Conservation (phyloP, 2,113 vertebrate species). For the Plotosus lineatus region DNA sequence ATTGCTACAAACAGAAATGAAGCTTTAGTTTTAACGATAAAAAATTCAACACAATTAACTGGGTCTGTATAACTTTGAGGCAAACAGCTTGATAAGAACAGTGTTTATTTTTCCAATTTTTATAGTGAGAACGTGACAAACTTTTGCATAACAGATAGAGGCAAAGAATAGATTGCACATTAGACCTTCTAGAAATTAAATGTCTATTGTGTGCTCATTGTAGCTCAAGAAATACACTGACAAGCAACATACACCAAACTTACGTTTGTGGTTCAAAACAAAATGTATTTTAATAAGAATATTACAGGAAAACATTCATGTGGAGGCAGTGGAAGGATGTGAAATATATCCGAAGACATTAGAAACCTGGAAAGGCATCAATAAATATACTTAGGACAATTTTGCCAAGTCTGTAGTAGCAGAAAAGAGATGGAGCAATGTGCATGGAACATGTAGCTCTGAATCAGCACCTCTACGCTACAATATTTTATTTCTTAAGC, state of each 20-base stretch:
- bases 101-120: constrained; percentile 40
- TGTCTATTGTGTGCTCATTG: not conserved
- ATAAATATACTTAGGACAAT: constrained; percentile 55
- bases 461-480: not conserved
- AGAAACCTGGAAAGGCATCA: constrained; percentile 43
- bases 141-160: constrained; percentile 9
- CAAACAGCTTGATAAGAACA: constrained; percentile 31
- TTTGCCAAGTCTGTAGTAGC: constrained; percentile 20
- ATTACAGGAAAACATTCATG: constrained; percentile 34
- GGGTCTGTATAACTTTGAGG: constrained; percentile 4
- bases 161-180: not conserved
- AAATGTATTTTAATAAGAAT: constrained; percentile 26
- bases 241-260: not conserved
- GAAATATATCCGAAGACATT: constrained; percentile 39
- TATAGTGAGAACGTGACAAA: constrained; percentile 25
- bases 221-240: not conserved
- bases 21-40: not conserved
- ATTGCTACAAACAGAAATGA: not conserved
- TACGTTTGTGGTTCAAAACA: not conserved
- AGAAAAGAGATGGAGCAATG: not conserved
- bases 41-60: not conserved
- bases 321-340: constrained; percentile 40
- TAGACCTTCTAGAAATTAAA: constrained; percentile 1
- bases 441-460: not conserved
- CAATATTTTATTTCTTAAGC: not conserved